Percentiles rank a stretch among this genome's conserved stretches.
These are phyloP conservation scores for Eriosoma lanigerum DNA, from an alignment of 1,140 invertebrate species.

Conservation along the genomic window DNA sequence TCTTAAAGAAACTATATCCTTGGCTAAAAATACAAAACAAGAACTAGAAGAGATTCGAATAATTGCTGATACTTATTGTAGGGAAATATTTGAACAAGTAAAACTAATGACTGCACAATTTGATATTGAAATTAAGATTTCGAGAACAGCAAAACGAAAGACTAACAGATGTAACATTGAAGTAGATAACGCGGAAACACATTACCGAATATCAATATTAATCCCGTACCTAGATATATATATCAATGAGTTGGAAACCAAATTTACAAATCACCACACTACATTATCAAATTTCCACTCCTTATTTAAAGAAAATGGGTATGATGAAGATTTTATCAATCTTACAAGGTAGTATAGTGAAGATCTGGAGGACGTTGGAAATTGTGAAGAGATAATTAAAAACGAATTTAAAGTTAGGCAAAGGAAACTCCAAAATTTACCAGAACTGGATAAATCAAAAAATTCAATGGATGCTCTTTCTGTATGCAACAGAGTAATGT, in stretches of 20 bases:
- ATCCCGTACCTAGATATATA: background rate
- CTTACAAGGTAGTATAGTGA: constrained; percentile 4
- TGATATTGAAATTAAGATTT: background rate
- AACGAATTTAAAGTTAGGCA: constrained; percentile 17
- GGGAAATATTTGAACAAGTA: constrained; percentile 6
- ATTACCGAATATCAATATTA: constrained; percentile 6
- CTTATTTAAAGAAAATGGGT: constrained; percentile 1
- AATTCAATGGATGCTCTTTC: background rate
- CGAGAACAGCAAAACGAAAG: background rate
- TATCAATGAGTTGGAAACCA: background rate
- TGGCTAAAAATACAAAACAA: background rate
- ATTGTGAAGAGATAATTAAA: constrained; percentile 4
- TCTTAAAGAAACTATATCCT: constrained; percentile 4
- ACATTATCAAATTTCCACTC: background rate
- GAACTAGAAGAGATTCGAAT: background rate
- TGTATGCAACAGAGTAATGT: background rate
- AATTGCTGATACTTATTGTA: background rate
- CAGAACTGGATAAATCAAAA: background rate
- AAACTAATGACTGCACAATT: background rate
- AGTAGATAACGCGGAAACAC: background rate
- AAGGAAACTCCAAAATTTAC: background rate
- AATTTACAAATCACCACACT: constrained; percentile 6
- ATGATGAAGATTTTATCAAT: constrained; percentile 1
- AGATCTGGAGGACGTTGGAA: constrained; percentile 5
- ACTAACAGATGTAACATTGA: background rate